A percentile compares a stretch with the other conserved stretches of the same genome.
Conservation (phyloP, 2,888 invertebrate species). For the Plusia festucae region DNA sequence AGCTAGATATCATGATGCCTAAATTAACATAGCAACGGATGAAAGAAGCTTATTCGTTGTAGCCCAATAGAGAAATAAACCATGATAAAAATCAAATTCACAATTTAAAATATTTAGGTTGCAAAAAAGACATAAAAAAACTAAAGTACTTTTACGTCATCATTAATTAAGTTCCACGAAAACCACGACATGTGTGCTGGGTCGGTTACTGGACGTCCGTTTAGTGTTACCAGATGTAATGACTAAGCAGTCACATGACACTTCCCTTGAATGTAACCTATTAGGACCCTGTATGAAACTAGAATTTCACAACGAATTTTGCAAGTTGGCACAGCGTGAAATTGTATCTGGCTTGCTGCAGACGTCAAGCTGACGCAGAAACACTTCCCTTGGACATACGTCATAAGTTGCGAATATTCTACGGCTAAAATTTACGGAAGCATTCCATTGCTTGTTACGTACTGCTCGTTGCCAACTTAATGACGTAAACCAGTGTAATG, state of each 20-base stretch:
- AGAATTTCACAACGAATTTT: slow-evolving; percentile 83
- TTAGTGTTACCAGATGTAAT: slow-evolving; percentile 56
- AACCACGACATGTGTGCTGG: background rate
- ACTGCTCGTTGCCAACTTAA: slow-evolving; percentile 34
- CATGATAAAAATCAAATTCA: no score
- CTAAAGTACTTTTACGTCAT: no score
- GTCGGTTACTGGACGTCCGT: slow-evolving; percentile 44
- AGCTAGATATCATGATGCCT: no score
- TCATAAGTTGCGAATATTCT: slow-evolving; percentile 80
- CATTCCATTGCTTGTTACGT: slow-evolving; percentile 52
- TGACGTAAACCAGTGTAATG: slow-evolving; percentile 31
- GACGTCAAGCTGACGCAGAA: slow-evolving; percentile 82
- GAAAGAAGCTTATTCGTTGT: no score
- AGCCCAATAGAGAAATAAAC: no score
- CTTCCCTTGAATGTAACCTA: slow-evolving; percentile 65
- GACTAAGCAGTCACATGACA: slow-evolving; percentile 61
- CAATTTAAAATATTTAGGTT: no score
- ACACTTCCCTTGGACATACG: slow-evolving; percentile 81
- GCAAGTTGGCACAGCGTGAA: slow-evolving; percentile 87
- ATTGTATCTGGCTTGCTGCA: slow-evolving; percentile 84
- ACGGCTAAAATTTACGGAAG: slow-evolving; percentile 52
- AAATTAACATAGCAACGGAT: no score
- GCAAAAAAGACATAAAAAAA: no score
- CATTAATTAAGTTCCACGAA: background rate
- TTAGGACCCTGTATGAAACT: slow-evolving; percentile 79